A percentile compares a stretch with the other conserved stretches of the same genome.
phyloP scores from a whole-genome alignment of 2,888 invertebrate species.

The Drosophila neotestacea region DNA sequence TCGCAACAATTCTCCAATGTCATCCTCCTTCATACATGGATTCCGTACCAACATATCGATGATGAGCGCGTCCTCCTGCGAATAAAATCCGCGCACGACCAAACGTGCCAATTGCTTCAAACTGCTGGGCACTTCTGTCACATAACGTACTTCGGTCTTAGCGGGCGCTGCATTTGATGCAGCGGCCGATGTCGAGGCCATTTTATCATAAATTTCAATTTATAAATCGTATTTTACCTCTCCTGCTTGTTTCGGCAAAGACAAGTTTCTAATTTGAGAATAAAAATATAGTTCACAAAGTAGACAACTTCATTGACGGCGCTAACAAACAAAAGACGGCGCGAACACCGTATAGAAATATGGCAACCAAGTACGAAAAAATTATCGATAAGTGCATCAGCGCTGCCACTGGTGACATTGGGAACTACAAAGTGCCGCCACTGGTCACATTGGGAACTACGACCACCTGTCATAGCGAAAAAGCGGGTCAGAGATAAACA shows the following conservation, averaged over 20 bases:
- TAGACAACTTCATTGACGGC: too few relatives aligned
- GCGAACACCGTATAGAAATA: too few relatives aligned
- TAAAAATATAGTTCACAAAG: too few relatives aligned
- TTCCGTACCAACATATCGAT: slow-evolving; percentile 98
- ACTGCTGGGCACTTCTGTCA: slow-evolving; percentile 97
- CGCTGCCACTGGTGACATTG: too few relatives aligned
- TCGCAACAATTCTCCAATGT: slow-evolving; percentile 94
- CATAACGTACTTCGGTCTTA: slow-evolving; percentile 90
- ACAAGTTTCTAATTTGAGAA: neutral
- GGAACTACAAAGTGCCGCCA: too few relatives aligned
- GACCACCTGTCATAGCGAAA: too few relatives aligned
- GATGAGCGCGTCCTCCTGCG: slow-evolving; percentile 96
- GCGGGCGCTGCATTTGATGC: slow-evolving; percentile 68
- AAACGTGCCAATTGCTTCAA: slow-evolving; percentile 96
- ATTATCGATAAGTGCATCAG: neutral
- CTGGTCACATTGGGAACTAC: too few relatives aligned
- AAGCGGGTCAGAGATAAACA: too few relatives aligned
- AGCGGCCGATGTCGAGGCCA: slow-evolving; percentile 73
- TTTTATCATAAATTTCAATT: slow-evolving; percentile 21
- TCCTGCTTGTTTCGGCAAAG: slow-evolving; percentile 26
- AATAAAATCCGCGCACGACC: slow-evolving; percentile 96
- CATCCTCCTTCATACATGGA: slow-evolving; percentile 96
- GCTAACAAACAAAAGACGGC: too few relatives aligned
- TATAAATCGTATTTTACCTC: slow-evolving; percentile 15
- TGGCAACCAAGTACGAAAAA: too few relatives aligned